Percentiles rank a stretch among this genome's conserved stretches.
Conservation (phyloP, 2,113 vertebrate species). For the Aix galericulata region DNA sequence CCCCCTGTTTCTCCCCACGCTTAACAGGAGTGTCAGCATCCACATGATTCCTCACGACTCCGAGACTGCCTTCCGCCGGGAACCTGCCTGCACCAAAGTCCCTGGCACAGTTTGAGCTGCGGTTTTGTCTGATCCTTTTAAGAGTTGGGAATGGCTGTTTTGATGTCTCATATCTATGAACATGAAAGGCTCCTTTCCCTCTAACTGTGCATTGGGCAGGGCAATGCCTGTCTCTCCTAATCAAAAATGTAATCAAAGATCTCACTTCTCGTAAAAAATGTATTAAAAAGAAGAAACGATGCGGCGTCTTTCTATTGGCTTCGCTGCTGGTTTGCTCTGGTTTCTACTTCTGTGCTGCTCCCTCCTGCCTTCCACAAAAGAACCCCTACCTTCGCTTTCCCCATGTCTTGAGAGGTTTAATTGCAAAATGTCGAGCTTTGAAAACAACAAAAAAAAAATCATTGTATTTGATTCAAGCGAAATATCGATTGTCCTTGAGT, state of each 20-base stretch:
- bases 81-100: slow-evolving; percentile 36
- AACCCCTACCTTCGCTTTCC: slow-evolving; percentile 7
- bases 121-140: slow-evolving; percentile 64
- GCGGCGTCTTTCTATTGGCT: slow-evolving; percentile 1
- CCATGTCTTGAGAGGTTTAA: slow-evolving; percentile 27
- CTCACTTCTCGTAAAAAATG: slow-evolving; percentile 66
- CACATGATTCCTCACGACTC: not conserved
- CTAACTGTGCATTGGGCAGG: slow-evolving; percentile 52
- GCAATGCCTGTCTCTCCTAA: slow-evolving; percentile 58
- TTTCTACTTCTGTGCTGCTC: slow-evolving; percentile 23
- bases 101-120: slow-evolving; percentile 59
- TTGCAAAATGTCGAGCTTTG: slow-evolving; percentile 50
- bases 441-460: slow-evolving; percentile 47
- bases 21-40: not conserved
- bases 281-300: slow-evolving; percentile 49
- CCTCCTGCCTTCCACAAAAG: slow-evolving; percentile 25
- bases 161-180: slow-evolving; percentile 64
- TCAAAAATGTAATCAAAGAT: slow-evolving; percentile 66
- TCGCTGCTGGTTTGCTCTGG: slow-evolving; percentile 26
- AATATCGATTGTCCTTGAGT: slow-evolving; percentile 60
- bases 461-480: slow-evolving; percentile 55
- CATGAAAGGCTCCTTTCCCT: slow-evolving; percentile 63
- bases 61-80: not conserved
- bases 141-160: slow-evolving; percentile 69
- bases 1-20: not conserved